Percentiles rank a stretch among this genome's conserved stretches.
Conservation (phyloP, 2,797 vertebrate genomes). For the Pangasius djambal region DNA sequence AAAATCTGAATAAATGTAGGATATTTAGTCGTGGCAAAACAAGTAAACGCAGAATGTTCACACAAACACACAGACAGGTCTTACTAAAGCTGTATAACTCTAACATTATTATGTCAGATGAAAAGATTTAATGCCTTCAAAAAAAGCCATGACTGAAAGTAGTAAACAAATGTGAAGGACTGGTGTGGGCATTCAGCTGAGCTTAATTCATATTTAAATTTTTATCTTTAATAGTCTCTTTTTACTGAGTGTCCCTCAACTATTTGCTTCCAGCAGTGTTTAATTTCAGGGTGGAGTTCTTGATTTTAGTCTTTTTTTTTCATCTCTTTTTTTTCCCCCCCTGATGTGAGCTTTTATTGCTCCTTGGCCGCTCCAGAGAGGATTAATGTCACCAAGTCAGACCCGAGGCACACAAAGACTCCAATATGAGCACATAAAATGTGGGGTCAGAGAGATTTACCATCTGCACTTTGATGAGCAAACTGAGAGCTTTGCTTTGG, state of each 20-base stretch:
- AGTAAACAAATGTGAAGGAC: neutral
- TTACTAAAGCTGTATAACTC: slow-evolving; percentile 44
- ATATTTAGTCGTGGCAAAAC: neutral
- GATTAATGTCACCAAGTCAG: slow-evolving; percentile 50
- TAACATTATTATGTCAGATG: slow-evolving; percentile 8
- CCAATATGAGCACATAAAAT: slow-evolving; percentile 49
- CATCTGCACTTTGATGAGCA: slow-evolving; percentile 46
- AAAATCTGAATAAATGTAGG: neutral
- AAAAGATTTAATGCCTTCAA: slow-evolving; percentile 59
- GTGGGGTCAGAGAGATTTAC: slow-evolving; percentile 54
- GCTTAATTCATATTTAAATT: slow-evolving; percentile 74
- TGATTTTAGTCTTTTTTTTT: slow-evolving; percentile 50
- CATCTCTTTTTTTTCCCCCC: slow-evolving; percentile 41
- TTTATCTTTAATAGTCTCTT: slow-evolving; percentile 69
- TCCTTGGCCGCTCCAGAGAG: slow-evolving; percentile 47
- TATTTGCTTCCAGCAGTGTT: slow-evolving; percentile 61
- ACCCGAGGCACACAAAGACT: slow-evolving; percentile 48
- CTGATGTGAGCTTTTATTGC: slow-evolving; percentile 53
- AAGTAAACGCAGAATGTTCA: neutral
- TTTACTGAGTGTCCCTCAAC: slow-evolving; percentile 55
- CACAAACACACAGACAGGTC: slow-evolving; percentile 8
- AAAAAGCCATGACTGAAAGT: slow-evolving; percentile 25
- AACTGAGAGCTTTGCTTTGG: slow-evolving; percentile 36
- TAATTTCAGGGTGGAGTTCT: slow-evolving; percentile 60
- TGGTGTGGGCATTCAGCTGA: slow-evolving; percentile 9